Evolutionary conservation across 1,140 invertebrate species (phyloP), one percentile per base, ranked within the genome.

Genomic region (Anagrus nilaparvatae): DNA sequence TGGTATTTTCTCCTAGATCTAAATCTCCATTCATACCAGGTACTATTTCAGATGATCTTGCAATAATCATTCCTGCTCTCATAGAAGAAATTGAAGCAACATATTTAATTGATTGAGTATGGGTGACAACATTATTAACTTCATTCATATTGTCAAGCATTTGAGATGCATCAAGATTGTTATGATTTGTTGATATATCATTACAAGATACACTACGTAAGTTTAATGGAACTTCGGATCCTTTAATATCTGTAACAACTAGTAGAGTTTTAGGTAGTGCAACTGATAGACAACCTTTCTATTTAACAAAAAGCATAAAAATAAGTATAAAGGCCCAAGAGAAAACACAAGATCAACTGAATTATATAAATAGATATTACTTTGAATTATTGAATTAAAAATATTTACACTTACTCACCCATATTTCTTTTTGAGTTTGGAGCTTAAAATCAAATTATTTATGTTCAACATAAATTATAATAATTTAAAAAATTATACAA

Each of bases 271-370:
- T 50, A 20, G 59, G 60, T 24, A 84, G 61, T 3, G 80, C 80
- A 58, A 84, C 81, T 0, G 81, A 84, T 1, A 85, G 66, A 47
- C 79, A 79, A 24, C 81, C 79, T 43, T 76, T 72, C 74, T 76
- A 48, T 40, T n/a, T n/a, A n/a, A n/a, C n/a, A n/a, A n/a, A n/a
- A n/a, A n/a, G n/a, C n/a, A n/a, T n/a, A n/a, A n/a, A n/a, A n/a
- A n/a, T n/a, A n/a, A n/a, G n/a, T n/a, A n/a, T n/a, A n/a, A n/a
- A n/a, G n/a, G n/a, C n/a, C n/a, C n/a, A n/a, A n/a, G n/a, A n/a
- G n/a, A n/a, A n/a, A n/a, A n/a, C n/a, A n/a, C n/a, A n/a, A n/a
- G n/a, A n/a, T n/a, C n/a, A n/a, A n/a, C n/a, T n/a, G n/a, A n/a
- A n/a, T n/a, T n/a, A n/a, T n/a, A n/a, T n/a, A n/a, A n/a, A n/a